These are phyloP conservation scores for Danaus plexippus DNA, from an alignment of 1,140 invertebrate species.

Conservation along the genomic window DNA sequence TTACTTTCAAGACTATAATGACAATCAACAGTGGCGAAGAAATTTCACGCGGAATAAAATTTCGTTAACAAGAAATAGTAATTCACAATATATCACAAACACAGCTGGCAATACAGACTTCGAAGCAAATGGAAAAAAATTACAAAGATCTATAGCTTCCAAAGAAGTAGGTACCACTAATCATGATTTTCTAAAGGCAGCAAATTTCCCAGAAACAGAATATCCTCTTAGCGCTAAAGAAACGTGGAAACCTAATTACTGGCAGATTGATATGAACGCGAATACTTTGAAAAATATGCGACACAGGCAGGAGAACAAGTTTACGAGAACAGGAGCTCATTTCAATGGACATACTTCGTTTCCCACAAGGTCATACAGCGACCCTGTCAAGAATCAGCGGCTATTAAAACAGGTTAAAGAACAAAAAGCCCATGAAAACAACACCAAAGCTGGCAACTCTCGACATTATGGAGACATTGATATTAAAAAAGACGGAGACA, in stretches of 20 bases:
- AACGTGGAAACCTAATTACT: constrained; percentile 41
- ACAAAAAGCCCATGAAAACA: too few relatives aligned
- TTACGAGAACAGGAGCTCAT: background rate
- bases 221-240: constrained; percentile 41
- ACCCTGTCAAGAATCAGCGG: constrained; percentile 1
- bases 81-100: too few relatives aligned
- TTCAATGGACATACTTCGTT: background rate
- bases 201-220: constrained; percentile 46
- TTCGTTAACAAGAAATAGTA: too few relatives aligned
- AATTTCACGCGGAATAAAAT: too few relatives aligned
- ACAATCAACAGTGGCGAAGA: too few relatives aligned
- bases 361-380: constrained; percentile 6
- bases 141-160: too few relatives aligned
- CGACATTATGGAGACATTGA: too few relatives aligned
- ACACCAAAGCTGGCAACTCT: too few relatives aligned
- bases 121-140: too few relatives aligned
- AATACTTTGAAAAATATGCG: background rate
- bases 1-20: constrained; percentile 14
- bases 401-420: too few relatives aligned
- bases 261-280: constrained; percentile 21
- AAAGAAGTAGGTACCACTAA: background rate
- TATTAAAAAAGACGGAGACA: too few relatives aligned
- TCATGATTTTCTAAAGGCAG: constrained; percentile 12
- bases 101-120: too few relatives aligned
- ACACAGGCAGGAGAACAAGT: background rate